These are phyloP conservation scores for Capra hircus DNA, from an alignment of 2,113 vertebrate species.

Conservation along the genomic window DNA sequence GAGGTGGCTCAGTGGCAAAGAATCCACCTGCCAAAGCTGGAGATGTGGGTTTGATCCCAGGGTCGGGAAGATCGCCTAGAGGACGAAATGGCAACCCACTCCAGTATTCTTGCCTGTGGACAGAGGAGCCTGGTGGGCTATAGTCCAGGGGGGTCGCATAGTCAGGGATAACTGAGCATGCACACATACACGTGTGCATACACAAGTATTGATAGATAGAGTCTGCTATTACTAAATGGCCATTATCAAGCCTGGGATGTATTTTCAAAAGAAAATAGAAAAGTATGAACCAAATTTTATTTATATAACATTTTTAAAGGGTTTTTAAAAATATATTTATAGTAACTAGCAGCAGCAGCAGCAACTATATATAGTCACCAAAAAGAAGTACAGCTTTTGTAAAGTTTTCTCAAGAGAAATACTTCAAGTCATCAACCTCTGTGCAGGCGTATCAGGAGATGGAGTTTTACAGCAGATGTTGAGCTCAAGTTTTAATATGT, in stretches of 20 bases:
- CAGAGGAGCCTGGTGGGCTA: background rate
- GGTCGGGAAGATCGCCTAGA: background rate
- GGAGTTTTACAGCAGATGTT: background rate
- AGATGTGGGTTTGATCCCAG: background rate
- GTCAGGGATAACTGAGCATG: background rate
- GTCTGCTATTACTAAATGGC: background rate
- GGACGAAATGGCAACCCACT: background rate
- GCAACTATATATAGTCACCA: background rate
- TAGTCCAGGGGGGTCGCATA: background rate
- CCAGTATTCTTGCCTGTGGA: background rate
- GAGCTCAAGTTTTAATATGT: background rate
- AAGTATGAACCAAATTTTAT: background rate
- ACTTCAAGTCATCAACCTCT: background rate
- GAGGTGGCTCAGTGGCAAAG: background rate
- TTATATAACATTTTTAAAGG: background rate
- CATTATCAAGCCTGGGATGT: background rate
- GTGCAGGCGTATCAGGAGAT: background rate
- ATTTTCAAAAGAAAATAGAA: background rate
- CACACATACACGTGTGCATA: fast-evolving
- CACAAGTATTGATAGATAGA: background rate
- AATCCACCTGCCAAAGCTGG: background rate
- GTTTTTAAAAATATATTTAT: background rate
- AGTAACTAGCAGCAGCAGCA: no score
- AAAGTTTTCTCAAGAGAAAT: background rate
- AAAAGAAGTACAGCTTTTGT: background rate